Percentiles rank a stretch among this genome's conserved stretches.
Evolutionary conservation across 2,888 invertebrate species (phyloP).

Genomic region (Microctonus brassicae): DNA sequence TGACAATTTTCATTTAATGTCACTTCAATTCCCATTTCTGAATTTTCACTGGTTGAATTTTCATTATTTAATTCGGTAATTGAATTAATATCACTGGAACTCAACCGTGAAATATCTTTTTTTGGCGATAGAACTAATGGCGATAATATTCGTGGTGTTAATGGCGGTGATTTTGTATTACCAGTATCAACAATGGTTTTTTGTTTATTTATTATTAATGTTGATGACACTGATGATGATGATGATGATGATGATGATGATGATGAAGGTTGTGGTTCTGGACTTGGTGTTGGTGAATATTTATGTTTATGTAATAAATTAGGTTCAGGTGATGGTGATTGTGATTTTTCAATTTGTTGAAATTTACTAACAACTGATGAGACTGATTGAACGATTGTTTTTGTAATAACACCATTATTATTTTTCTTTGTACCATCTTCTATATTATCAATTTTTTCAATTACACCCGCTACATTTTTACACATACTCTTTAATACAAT

Average conservation of each 20-base stretch:
- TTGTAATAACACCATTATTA: constrained; percentile 61
- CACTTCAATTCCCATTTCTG: neutral
- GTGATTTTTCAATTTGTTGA: constrained; percentile 63
- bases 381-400: constrained; percentile 63
- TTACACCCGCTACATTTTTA: constrained; percentile 51
- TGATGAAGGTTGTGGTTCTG: constrained; percentile 55
- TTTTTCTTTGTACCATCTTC: constrained; percentile 48
- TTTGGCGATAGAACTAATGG: constrained; percentile 52
- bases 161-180: constrained; percentile 57
- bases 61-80: constrained; percentile 38
- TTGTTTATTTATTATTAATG: neutral
- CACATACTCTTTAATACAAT: constrained; percentile 52
- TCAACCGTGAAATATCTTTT: constrained; percentile 46
- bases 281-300: constrained; percentile 63
- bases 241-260: constrained; percentile 35
- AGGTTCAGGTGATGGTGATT: constrained; percentile 63
- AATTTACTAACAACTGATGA: constrained; percentile 68
- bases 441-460: constrained; percentile 50
- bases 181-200: neutral
- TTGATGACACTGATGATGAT: constrained; percentile 36
- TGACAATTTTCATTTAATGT: too few relatives aligned
- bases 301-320: constrained; percentile 54
- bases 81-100: constrained; percentile 50
- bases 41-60: neutral
- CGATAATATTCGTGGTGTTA: constrained; percentile 58